Percentiles rank a stretch among this genome's conserved stretches.
These are phyloP conservation scores for Misgurnus mizolepis DNA, from an alignment of 2,113 vertebrate species.

Conservation along the genomic window DNA sequence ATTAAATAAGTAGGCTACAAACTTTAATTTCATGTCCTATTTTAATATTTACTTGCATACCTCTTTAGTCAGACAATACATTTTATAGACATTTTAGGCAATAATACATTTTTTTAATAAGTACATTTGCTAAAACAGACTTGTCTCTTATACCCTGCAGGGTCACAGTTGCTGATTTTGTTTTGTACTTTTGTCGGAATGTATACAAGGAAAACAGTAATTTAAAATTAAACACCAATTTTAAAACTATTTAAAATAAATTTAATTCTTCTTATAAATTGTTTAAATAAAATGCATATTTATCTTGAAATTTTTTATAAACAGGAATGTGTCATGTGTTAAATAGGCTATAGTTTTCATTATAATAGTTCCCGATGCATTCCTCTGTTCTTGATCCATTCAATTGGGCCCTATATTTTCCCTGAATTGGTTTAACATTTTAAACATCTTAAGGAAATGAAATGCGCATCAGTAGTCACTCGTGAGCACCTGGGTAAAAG, in stretches of 20 bases:
- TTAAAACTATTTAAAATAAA: no score
- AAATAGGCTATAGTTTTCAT: background rate
- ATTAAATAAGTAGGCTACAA: no score
- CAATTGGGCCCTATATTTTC: background rate
- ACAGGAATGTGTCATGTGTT: background rate
- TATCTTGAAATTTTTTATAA: background rate
- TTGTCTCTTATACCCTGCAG: background rate
- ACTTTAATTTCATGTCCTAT: no score
- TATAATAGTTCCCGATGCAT: background rate
- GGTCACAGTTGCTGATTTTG: background rate
- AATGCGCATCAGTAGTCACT: background rate
- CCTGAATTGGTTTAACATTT: background rate
- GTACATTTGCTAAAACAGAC: background rate
- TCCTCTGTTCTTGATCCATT: background rate
- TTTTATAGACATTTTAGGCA: background rate
- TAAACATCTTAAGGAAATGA: background rate
- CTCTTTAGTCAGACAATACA: background rate
- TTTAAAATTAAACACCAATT: background rate
- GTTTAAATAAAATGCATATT: background rate
- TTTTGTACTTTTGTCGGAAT: background rate
- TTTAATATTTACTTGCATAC: background rate
- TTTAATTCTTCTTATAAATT: background rate
- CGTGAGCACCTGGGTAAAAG: slow-evolving; percentile 37
- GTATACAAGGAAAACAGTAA: background rate
- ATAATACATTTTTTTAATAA: background rate